Percentiles rank a stretch among this genome's conserved stretches.
These are phyloP conservation scores for Timandra comae DNA, from an alignment of 2,888 invertebrate genomes.

Conservation along the genomic window DNA sequence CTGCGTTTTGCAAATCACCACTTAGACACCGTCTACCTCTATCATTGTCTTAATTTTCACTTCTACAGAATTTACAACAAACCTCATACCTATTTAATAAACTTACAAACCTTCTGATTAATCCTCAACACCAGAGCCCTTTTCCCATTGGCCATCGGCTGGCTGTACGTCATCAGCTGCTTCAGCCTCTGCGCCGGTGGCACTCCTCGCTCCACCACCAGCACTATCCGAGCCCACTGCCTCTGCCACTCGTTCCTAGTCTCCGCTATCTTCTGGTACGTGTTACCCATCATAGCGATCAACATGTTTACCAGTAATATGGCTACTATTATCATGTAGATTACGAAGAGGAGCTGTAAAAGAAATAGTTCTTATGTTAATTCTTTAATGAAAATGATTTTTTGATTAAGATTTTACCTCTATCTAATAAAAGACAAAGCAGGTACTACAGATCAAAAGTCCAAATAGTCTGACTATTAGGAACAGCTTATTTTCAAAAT, in stretches of 20 bases:
- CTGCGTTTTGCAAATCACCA: too few relatives aligned
- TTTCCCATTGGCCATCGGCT: constrained; percentile 93
- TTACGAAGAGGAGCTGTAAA: constrained; percentile 93
- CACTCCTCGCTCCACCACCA: constrained; percentile 98
- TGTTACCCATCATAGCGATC: constrained; percentile 99
- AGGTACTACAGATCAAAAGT: too few relatives aligned
- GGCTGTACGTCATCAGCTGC: constrained; percentile 93
- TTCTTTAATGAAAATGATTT: too few relatives aligned
- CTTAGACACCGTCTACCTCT: background rate
- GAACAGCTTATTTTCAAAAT: too few relatives aligned
- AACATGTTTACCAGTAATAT: constrained; percentile 97
- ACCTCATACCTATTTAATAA: background rate
- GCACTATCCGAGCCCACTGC: constrained; percentile 97
- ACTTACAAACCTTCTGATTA: constrained; percentile 90
- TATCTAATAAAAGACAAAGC: too few relatives aligned
- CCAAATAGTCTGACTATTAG: too few relatives aligned
- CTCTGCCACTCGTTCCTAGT: constrained; percentile 98
- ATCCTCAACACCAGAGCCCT: constrained; percentile 91
- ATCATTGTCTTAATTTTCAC: background rate
- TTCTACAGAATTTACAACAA: too few relatives aligned
- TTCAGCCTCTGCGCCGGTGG: constrained; percentile 90
- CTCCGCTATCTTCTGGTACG: constrained; percentile 98
- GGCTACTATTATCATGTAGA: constrained; percentile 98
- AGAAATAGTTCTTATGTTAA: too few relatives aligned
- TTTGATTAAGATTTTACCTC: too few relatives aligned